Base-by-base conservation (phyloP, 2,797 vertebrate genomes). In the Naso thynnoides region DNA sequence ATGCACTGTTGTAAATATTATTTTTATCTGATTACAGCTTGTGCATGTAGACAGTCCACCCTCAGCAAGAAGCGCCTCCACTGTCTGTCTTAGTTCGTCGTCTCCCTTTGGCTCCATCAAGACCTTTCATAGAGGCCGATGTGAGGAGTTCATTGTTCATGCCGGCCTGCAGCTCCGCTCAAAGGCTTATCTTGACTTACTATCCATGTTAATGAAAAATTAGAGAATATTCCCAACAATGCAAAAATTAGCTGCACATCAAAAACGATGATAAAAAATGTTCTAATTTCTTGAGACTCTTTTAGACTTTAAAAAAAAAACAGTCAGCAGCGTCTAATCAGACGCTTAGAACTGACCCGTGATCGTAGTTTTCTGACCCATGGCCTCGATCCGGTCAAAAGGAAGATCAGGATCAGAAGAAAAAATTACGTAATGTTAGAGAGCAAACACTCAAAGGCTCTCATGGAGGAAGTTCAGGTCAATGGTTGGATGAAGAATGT, bases 71-170 rank as follows among this genome's bases (percentile, higher is more conserved):
- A 73, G 47, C 18, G 54, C 21, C 59, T 29, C 52, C 11, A 47
- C 76, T 81, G 72, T 88, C 27, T 72, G 52, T 48, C 16, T 8
- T 24, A 50, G 26, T 56, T 42, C 26, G 42, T 1, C 5, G 31
- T 15, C 18, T 10, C 56, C 45, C 26, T 6, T 11, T 13, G 14
- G 19, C 26, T 31, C 5, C 45, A 21, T 21, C 39, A 50, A 47
- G 18, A 6, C 38, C 13, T 44, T 27, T 53, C 19, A 65, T 21
- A 18, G 54, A 54, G 44, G 44, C 33, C 31, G 49, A 69, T 75
- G 60, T 72, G 62, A 49, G 26, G 52, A 31, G 50, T 48, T 63
- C 67, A 39, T 84, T 86, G 79, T 84, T 55, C 9, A 0, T 6
- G 36, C 10, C 47, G 2, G 50, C 70, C 72, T 63, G 48, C 19